Conservation (phyloP, 2,113 vertebrate genomes). For the Neotoma lepida region DNA sequence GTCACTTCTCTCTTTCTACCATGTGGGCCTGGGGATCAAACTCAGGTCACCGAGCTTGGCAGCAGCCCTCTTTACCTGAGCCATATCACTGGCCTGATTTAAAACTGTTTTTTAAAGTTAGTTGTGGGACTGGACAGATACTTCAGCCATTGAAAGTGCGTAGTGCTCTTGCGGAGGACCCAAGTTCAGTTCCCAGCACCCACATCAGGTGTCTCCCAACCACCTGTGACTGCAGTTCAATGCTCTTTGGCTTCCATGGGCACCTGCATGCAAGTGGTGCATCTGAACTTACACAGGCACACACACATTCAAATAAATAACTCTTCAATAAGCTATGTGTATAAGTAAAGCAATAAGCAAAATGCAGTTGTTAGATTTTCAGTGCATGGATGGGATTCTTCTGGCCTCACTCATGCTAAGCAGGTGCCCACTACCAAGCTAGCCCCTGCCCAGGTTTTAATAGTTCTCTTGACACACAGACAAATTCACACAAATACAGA, state of each 20-base stretch:
- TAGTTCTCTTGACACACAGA: background rate
- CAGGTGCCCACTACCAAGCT: background rate
- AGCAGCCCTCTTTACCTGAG: background rate
- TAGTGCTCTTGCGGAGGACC: background rate
- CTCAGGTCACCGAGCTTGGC: background rate
- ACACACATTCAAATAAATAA: background rate
- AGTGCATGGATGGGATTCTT: background rate
- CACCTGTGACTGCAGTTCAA: no score
- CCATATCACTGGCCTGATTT: background rate
- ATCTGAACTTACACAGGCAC: background rate
- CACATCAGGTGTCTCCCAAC: background rate
- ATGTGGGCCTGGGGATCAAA: background rate
- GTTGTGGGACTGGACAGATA: background rate
- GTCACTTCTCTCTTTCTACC: background rate
- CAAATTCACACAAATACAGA: background rate
- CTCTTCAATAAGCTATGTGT: background rate
- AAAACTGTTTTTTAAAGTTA: background rate
- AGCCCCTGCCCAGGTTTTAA: background rate
- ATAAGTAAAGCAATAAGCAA: background rate
- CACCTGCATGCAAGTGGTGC: background rate
- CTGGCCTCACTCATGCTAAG: background rate
- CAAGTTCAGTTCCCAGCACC: background rate
- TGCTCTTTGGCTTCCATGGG: background rate
- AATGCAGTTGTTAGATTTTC: background rate
- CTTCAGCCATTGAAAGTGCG: background rate